Base-by-base conservation (phyloP, 2,888 invertebrate species). In the Rhagonycha fulva region DNA sequence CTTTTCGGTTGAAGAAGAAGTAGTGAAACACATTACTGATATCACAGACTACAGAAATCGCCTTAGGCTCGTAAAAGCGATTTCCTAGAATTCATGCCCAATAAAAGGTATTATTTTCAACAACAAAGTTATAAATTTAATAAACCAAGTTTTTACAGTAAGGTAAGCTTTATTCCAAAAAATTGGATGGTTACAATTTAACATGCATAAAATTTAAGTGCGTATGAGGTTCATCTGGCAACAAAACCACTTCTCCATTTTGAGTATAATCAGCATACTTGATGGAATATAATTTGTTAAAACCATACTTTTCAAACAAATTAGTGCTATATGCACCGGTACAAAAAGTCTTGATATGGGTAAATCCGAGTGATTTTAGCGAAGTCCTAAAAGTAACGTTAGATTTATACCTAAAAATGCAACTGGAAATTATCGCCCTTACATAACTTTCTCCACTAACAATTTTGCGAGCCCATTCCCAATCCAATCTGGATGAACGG, bases 271-370 rank as follows among this genome's bases (percentile, higher is more conserved):
- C 93, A 0, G 87, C 87, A 84, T 94, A 95, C 4, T 90, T 89
- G 12, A 93, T 87, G 30, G 89, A 88, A 85, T 92, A 94, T 69
- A 93, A 90, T 83, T 91, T 91, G 60, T 92, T 90, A 86, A 94
- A 95, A 62, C 94, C 94, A 24, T 93, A 87, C 81, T 92, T 91
- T 79, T 92, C 91, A 70, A 94, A 92, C 0, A 94, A 92, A 84
- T 91, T 91, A 0, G 94, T 94, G 1, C 95, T 94, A 86, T 91
- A 95, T 75, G 92, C 91, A 82, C 95, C 95, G 7, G 94, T 92
- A 76, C 95, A 95, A 81, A 95, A 92, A 62, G 92, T 91, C 23
- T 94, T 90, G 74, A 94, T 89, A 9, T 95, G 87, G 72, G 89
- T 88, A 77, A 91, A 90, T 24, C 89, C 89, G 68, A 87, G 85